Conservation (phyloP, 2,888 invertebrate species). For the Caenorhabditis macrosperma region DNA sequence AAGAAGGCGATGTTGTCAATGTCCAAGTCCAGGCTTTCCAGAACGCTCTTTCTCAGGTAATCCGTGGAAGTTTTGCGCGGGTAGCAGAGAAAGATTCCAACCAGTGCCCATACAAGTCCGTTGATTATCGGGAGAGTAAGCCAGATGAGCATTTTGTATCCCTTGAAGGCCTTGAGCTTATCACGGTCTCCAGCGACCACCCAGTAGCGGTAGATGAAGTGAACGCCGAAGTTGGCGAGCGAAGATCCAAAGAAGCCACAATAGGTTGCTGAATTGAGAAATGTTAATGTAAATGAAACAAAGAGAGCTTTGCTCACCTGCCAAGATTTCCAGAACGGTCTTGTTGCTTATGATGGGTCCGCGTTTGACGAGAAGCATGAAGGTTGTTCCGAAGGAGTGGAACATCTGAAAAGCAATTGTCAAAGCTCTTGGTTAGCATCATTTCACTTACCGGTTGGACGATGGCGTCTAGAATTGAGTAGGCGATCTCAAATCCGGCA, state of each 20-base stretch:
- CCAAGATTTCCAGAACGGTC: constrained; percentile 13
- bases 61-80: constrained; percentile 14
- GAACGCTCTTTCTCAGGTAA: constrained; percentile 29
- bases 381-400: constrained; percentile 33
- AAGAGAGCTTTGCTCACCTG: background rate
- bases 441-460: constrained; percentile 21
- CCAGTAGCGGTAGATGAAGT: constrained; percentile 36
- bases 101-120: constrained; percentile 20
- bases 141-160: constrained; percentile 3
- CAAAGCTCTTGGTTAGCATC: background rate
- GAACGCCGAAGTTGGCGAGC: constrained; percentile 33
- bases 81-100: constrained; percentile 17
- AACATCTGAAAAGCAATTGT: constrained; percentile 7
- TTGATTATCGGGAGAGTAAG: constrained; percentile 1
- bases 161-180: constrained; percentile 11
- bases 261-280: constrained; percentile 27
- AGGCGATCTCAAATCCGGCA: constrained; percentile 16
- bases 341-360: no score
- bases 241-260: constrained; percentile 42
- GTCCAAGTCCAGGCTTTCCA: constrained; percentile 6
- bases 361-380: constrained; percentile 12
- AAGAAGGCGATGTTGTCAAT: constrained; percentile 21
- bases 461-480: constrained; percentile 13
- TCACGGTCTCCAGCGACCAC: constrained; percentile 4
- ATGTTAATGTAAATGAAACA: no score